phyloP scores from a whole-genome alignment of 2,113 vertebrate species.

The Nannobrachium achirus region DNA sequence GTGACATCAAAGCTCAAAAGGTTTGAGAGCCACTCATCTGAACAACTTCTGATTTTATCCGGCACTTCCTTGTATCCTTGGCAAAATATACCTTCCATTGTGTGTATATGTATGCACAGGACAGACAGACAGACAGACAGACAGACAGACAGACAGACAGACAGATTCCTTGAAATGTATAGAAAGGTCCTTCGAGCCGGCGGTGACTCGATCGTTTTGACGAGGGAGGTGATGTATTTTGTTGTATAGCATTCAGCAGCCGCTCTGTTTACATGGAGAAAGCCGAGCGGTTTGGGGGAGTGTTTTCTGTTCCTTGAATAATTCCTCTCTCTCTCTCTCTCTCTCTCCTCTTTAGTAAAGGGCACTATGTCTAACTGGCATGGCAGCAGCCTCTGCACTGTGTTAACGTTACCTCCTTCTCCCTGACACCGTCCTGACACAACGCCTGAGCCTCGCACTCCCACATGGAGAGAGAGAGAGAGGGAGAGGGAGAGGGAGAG shows the following conservation, averaged over 20 bases:
- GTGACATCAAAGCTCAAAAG: too few relatives aligned
- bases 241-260: neutral
- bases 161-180: too few relatives aligned
- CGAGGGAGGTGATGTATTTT: neutral
- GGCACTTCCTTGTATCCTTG: too few relatives aligned
- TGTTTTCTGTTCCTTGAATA: slow-evolving; percentile 33
- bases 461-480: slow-evolving; percentile 37
- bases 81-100: too few relatives aligned
- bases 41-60: too few relatives aligned
- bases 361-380: slow-evolving; percentile 48
- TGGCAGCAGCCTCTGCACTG: slow-evolving; percentile 50
- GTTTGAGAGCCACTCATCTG: too few relatives aligned
- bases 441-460: slow-evolving; percentile 48
- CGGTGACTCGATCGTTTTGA: too few relatives aligned
- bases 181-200: too few relatives aligned
- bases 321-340: slow-evolving; percentile 25
- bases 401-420: slow-evolving; percentile 61
- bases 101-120: too few relatives aligned
- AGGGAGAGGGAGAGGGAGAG: slow-evolving; percentile 22
- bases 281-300: slow-evolving; percentile 28
- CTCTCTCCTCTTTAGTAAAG: slow-evolving; percentile 42
- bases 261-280: slow-evolving; percentile 32
- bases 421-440: slow-evolving; percentile 52
- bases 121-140: too few relatives aligned
- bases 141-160: too few relatives aligned